Evolutionary conservation across 1,140 invertebrate genomes (phyloP), one percentile per base, ranked within the genome.

Genomic region (Bombus vancouverensis): DNA sequence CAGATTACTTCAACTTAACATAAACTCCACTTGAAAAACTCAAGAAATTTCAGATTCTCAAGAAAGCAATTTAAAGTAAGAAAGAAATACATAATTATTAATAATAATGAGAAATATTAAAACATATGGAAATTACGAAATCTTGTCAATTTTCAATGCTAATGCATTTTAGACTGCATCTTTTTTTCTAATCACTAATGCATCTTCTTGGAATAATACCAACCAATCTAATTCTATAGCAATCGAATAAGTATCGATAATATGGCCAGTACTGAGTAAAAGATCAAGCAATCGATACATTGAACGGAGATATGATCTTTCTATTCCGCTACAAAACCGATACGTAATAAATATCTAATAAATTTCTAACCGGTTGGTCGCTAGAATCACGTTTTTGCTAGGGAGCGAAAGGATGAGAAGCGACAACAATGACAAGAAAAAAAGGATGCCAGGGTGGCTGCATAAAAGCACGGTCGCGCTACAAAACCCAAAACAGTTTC

Each of bases 311-410:
- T 75, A 25, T 62, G 89, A 94, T 94, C 89, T 89, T 90, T 90
- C 89, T 87, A 88, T 82, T 47, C 89, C 90, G 88, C 87, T 91
- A 93, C 91, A 91, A 91, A 91, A 92, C 92, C 92, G 90, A 90
- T 87, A 44, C 88, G 93, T 91, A 95, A 95, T 95, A 95, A 95
- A 95, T 95, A 95, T 94, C 94, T 92, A 94, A 95, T 95, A 93
- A 93, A 93, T 95, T 95, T 94, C 94, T 93, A 92, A 91, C 92
- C 92, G 92, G 93, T 91, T 94, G 90, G 92, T 89, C 88, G 91
- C 87, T 37, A 47, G 87, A 91, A 91, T 91, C 91, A 90, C 92
- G 89, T 92, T 92, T 92, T 91, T 91, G 88, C 87, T 81, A 71
- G 76, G 83, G 81, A 62, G 66, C 66, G 83, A 71, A 89, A 89